A percentile compares a stretch with the other conserved stretches of the same genome.
Evolutionary conservation across 2,888 invertebrate genomes (phyloP).

Genomic region (Gerris lacustris): DNA sequence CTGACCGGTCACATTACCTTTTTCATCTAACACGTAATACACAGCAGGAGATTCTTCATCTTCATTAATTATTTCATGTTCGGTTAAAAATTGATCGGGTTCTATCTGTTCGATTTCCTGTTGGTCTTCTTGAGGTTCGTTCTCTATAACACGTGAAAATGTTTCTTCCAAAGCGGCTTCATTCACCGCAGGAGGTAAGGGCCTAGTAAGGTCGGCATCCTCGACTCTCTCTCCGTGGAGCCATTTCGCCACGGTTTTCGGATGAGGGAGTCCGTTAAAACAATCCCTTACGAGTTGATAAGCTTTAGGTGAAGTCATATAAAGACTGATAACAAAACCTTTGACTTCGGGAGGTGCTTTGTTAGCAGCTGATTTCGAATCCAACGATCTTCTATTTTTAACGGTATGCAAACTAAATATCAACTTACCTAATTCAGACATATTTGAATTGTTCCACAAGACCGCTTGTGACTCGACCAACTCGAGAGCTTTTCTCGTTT

Average conservation of each 20-base stretch:
- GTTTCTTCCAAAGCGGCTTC: neutral
- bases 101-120: neutral
- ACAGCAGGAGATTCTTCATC: neutral
- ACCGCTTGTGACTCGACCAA: neutral
- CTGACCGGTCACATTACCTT: neutral
- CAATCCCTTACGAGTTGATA: neutral
- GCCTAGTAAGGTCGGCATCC: neutral
- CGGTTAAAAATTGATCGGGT: neutral
- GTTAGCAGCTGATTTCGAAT: neutral
- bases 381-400: neutral
- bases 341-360: neutral
- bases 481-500: neutral
- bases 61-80: neutral
- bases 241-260: neutral
- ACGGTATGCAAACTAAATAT: neutral
- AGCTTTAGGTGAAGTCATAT: neutral
- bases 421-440: neutral
- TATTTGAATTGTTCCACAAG: neutral
- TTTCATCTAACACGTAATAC: neutral
- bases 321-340: neutral
- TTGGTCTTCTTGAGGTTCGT: neutral
- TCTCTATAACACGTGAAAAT: neutral
- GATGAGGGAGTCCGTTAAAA: neutral
- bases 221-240: neutral
- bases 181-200: neutral